Evolutionary conservation across 2,888 invertebrate species (phyloP).

Genomic region (Diogma glabrata): DNA sequence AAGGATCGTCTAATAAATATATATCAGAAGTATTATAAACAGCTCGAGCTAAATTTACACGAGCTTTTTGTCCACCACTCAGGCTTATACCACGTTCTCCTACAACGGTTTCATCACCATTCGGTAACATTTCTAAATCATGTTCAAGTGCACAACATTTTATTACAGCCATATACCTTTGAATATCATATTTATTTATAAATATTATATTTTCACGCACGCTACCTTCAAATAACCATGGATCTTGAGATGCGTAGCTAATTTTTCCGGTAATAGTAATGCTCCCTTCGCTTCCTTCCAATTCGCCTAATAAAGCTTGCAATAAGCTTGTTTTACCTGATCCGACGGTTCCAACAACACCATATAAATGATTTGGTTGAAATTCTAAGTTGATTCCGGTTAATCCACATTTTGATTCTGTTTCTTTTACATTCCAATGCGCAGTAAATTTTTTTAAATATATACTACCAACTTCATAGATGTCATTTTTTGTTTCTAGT

Average conservation of each 20-base stretch:
- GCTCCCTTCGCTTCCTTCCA: constrained; percentile 41
- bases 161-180: constrained; percentile 43
- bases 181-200: constrained; percentile 40
- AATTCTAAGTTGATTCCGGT: constrained; percentile 14
- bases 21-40: constrained; percentile 63
- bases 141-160: constrained; percentile 50
- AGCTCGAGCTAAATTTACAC: constrained; percentile 67
- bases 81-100: constrained; percentile 72
- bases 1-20: constrained; percentile 56
- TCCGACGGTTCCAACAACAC: constrained; percentile 55
- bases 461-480: not conserved
- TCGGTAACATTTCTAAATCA: constrained; percentile 63
- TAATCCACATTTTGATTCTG: constrained; percentile 10
- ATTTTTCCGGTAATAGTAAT: constrained; percentile 37
- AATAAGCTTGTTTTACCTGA: constrained; percentile 55
- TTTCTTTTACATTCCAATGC: constrained; percentile 10
- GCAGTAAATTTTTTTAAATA: constrained; percentile 10
- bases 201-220: constrained; percentile 61
- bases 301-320: constrained; percentile 58
- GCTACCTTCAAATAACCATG: constrained; percentile 49
- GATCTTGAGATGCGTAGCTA: constrained; percentile 50
- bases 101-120: constrained; percentile 65
- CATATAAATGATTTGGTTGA: constrained; percentile 35
- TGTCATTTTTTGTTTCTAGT: not conserved
- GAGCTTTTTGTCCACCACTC: constrained; percentile 74